phyloP scores from a whole-genome alignment of 1,140 invertebrate genomes.

The Aplysia californica region DNA sequence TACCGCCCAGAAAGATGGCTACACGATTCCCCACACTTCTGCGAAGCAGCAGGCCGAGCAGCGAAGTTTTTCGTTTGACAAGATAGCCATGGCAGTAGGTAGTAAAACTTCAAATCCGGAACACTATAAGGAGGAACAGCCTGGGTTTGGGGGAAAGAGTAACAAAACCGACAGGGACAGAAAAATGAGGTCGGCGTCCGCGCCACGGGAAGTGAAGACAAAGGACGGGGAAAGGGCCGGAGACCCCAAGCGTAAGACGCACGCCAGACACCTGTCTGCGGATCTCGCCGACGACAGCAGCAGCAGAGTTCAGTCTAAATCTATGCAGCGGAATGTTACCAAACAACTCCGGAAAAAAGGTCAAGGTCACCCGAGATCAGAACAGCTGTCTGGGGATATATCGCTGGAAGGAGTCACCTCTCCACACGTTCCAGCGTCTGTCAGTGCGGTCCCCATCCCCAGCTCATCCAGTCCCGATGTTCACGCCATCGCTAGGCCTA shows the following conservation, averaged over 20 bases:
- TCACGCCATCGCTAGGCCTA: neutral
- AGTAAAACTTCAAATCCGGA: too few relatives aligned
- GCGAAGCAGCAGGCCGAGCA: too few relatives aligned
- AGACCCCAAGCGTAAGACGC: neutral
- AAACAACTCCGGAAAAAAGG: neutral
- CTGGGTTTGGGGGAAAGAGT: neutral
- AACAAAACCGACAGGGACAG: neutral
- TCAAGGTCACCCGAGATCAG: too few relatives aligned
- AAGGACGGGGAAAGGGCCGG: neutral
- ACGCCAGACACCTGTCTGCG: neutral
- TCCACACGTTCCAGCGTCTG: neutral
- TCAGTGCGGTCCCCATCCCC: neutral
- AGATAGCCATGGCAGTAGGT: slow-evolving; percentile 27
- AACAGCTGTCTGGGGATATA: too few relatives aligned
- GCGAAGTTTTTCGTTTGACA: slow-evolving; percentile 14
- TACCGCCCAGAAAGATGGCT: neutral
- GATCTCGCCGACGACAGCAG: neutral
- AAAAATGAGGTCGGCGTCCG: slow-evolving; percentile 2
- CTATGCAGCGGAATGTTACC: slow-evolving; percentile 6
- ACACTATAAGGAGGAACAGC: neutral
- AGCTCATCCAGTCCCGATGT: neutral
- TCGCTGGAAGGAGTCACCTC: neutral
- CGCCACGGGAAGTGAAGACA: neutral
- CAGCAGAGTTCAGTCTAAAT: neutral
- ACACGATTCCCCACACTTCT: neutral